These are phyloP conservation scores for Drosophila repleta DNA, from an alignment of 1,140 invertebrate species.

Conservation along the genomic window DNA sequence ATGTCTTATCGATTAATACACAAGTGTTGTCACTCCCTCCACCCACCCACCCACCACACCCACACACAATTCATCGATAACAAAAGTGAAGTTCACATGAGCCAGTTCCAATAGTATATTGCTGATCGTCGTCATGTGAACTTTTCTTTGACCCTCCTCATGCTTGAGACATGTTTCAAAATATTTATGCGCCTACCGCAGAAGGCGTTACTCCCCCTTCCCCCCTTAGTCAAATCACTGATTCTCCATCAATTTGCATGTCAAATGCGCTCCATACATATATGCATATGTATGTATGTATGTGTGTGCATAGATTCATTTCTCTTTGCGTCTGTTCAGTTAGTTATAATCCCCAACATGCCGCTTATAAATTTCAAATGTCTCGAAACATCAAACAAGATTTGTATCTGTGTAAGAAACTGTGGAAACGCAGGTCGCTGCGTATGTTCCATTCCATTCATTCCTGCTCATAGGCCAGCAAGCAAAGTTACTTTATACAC, in stretches of 20 bases:
- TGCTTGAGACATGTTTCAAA: constrained; percentile 7
- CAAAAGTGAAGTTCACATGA: constrained; percentile 1
- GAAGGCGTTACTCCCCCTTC: no score
- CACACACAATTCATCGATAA: background rate
- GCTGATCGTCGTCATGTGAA: background rate
- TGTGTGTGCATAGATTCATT: constrained; percentile 3
- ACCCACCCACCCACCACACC: no score
- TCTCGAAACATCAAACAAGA: no score
- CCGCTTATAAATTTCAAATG: constrained; percentile 5
- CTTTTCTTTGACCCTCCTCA: background rate
- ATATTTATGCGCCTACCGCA: background rate
- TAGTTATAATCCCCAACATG: background rate
- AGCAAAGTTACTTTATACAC: background rate
- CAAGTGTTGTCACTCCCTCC: background rate
- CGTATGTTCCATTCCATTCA: background rate
- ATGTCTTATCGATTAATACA: background rate
- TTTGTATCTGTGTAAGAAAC: no score
- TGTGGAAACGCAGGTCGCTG: no score
- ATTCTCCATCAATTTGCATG: constrained; percentile 7
- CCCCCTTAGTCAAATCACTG: no score
- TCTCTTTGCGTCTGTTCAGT: constrained; percentile 21
- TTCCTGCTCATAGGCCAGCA: background rate
- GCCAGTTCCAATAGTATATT: background rate
- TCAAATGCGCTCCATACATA: background rate
- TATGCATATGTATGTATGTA: background rate